Evolutionary conservation across 2,113 vertebrate genomes (phyloP), one percentile per base, ranked within the genome.

Genomic region (Upupa epops): DNA sequence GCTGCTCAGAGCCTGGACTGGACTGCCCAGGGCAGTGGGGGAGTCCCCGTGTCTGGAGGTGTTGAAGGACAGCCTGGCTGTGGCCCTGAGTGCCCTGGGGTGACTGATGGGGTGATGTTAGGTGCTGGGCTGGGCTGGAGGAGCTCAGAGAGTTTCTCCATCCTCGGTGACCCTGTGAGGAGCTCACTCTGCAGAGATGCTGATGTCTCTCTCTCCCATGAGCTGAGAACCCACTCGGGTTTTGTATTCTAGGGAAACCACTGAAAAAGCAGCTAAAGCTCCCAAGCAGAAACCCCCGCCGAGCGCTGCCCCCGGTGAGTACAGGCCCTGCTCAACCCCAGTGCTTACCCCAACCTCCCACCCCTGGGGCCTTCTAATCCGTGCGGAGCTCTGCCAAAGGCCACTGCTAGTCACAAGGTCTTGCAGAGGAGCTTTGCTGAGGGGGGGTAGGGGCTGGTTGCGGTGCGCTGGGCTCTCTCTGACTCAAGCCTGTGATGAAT

Each of bases 181-280:
- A 42, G 40, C 40, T 42, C 15, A 42, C 11, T 12, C 40, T 42
- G 40, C 40, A 42, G 40, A 49, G 31, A 64, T 56, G 51, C 45
- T 24, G 71, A 54, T 5, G 28, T 1, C 2, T 54, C 28, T 26
- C 28, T 58, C 34, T 51, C 32, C 17, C 31, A 1, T 22, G n/a
- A 48, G 72, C 28, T 77, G 31, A 73, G 51, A 28, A 34, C 54
- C 56, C 32, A 42, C 54, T 79, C 51, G 46, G 77, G 72, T 54
- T 80, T 84, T 96, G 70, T 91, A 4, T 97, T 95, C 36, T 65
- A 98, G 98, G 93, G 80, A 88, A 94, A 66, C 74, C 24, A 79
- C 66, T 46, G 89, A 51, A 59, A 92, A 90, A 49, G 48, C 52
- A 86, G 61, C 17, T 7, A 94, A 92, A 90, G 96, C 90, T 88